These are phyloP conservation scores for Ceyx melanurus DNA, from an alignment of 2,113 vertebrate genomes.

Conservation along the genomic window DNA sequence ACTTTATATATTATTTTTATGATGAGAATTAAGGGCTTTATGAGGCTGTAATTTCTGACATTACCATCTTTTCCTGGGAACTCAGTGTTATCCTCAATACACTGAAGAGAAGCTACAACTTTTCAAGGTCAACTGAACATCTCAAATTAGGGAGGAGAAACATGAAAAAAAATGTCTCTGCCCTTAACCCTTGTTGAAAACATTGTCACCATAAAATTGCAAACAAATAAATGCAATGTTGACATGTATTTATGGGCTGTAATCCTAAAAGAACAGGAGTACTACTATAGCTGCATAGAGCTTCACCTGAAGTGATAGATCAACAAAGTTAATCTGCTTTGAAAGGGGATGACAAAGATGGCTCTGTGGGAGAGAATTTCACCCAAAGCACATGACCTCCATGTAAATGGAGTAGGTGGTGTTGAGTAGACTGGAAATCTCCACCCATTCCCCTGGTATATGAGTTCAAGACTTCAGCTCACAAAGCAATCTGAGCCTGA, in stretches of 20 bases:
- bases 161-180: rapidly evolving
- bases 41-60: conserved; percentile 79
- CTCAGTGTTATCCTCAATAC: conserved; percentile 54
- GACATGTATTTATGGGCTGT: background rate
- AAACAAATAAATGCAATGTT: background rate
- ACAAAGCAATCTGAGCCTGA: background rate
- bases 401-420: background rate
- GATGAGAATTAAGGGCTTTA: conserved; percentile 78
- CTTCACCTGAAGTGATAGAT: rapidly evolving
- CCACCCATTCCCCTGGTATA: background rate
- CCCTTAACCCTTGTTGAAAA: background rate
- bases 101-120: conserved; percentile 42
- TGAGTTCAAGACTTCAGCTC: background rate
- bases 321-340: background rate
- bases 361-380: background rate
- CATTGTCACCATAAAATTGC: background rate
- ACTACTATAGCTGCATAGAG: background rate
- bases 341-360: background rate
- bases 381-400: background rate
- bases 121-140: conserved; percentile 73
- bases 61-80: conserved; percentile 71
- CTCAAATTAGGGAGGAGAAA: background rate
- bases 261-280: background rate
- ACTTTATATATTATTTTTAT: conserved; percentile 84
- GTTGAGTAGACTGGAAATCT: background rate